phyloP scores from a whole-genome alignment of 2,888 invertebrate species.

The Volucella zonaria region DNA sequence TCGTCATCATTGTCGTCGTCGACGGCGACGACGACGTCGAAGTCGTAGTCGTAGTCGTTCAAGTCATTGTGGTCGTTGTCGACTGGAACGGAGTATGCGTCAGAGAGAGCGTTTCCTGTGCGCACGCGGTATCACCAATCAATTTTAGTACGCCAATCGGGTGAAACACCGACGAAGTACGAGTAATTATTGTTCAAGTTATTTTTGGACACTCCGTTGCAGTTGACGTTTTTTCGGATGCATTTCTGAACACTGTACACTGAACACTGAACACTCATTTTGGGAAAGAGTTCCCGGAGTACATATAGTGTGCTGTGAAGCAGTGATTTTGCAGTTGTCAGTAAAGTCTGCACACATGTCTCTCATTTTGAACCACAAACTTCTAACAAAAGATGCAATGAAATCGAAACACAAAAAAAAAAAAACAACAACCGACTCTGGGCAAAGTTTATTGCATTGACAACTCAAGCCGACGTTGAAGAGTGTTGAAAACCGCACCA shows the following conservation, averaged over 20 bases:
- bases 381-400: constrained; percentile 44
- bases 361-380: constrained; percentile 20
- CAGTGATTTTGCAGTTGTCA: constrained; percentile 62
- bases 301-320: background rate
- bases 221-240: background rate
- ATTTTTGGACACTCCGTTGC: constrained; percentile 57
- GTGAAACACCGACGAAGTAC: constrained; percentile 10
- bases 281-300: too few relatives aligned
- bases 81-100: constrained; percentile 63
- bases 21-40: background rate
- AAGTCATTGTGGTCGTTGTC: background rate
- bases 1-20: background rate
- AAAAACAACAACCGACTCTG: constrained; percentile 17
- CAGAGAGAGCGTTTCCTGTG: constrained; percentile 67
- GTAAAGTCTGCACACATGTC: constrained; percentile 9
- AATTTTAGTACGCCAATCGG: constrained; percentile 24
- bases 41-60: background rate
- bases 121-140: constrained; percentile 62
- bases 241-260: background rate
- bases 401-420: background rate
- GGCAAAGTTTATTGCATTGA: constrained; percentile 66
- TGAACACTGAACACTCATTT: too few relatives aligned
- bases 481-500: constrained; percentile 72
- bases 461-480: constrained; percentile 67
- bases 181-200: constrained; percentile 62